Base-by-base conservation (phyloP, 2,888 invertebrate species). In the Drosophila nigritarsus region DNA sequence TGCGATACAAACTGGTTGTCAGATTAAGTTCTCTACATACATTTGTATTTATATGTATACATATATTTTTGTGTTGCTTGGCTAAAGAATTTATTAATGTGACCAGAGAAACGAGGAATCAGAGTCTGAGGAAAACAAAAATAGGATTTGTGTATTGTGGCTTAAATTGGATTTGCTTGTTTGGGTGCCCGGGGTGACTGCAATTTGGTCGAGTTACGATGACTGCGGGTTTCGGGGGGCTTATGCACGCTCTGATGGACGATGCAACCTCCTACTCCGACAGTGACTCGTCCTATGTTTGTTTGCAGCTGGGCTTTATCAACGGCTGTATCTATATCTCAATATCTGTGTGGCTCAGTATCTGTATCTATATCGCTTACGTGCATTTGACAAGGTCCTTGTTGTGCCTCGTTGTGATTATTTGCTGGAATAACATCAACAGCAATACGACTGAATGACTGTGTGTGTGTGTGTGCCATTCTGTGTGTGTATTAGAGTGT, bases 131-230 rank as follows among this genome's bases (percentile, higher is more conserved):
- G 45, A 66, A 85, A 88, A 87, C 83, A 90, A 89, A 87, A 83
- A 78, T 73, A 78, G 82, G 89, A 90, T 88, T 90, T 85, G 74
- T 79, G 79, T 70, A 76, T 91, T 91, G 85, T 89, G 71, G 66
- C 69, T 73, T 55, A 76, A 90, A 91, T 91, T 90, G 91, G 89
- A 90, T 91, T 90, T 86, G 86, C 61, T 78, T 82, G 71, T 80
- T 77, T 70, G 68, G 74, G 56, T 73, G 72, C 73, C 68, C 71
- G 58, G 69, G 83, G 67, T 75, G 76, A 75, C 80, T 78, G 80
- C 80, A 78, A 72, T 80, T 80, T 76, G 61, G 76, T 58, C 60
- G 72, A 71, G 72, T 78, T 78, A 63, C 74, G 40, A 11, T 36
- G 48, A 38, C 9, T 55, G 61, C 58, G 65, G 62, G 54, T 32